A percentile compares a stretch with the other conserved stretches of the same genome.
Conservation (phyloP, 1,140 invertebrate species). For the Druon quercuslanigerum region DNA sequence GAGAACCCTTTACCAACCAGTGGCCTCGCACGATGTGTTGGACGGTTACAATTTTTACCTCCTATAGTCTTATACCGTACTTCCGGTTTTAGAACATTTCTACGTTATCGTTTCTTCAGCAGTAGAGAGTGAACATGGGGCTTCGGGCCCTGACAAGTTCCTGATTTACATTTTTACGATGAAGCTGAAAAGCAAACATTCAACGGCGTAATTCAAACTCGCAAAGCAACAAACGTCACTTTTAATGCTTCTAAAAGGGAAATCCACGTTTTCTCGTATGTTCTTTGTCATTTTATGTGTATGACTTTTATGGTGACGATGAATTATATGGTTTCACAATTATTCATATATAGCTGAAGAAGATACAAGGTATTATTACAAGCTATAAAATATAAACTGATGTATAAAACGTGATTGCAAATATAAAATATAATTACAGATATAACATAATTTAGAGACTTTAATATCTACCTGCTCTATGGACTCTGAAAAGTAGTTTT, state of each 20-base stretch:
- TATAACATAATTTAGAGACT: too few relatives aligned
- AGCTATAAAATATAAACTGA: too few relatives aligned
- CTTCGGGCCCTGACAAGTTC: too few relatives aligned
- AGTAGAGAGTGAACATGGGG: too few relatives aligned
- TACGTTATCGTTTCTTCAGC: background rate
- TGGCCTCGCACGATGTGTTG: background rate
- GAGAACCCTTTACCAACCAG: background rate
- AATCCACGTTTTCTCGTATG: background rate
- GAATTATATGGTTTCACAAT: background rate
- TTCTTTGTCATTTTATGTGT: background rate
- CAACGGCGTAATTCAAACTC: background rate
- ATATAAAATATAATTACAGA: background rate
- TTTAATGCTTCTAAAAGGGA: background rate
- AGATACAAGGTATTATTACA: too few relatives aligned
- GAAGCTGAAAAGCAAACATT: background rate
- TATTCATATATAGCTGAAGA: too few relatives aligned
- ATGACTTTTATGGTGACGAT: background rate
- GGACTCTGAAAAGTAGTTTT: too few relatives aligned
- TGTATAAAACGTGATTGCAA: background rate
- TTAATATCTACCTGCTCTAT: too few relatives aligned
- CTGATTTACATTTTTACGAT: too few relatives aligned
- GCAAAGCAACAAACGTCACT: background rate
- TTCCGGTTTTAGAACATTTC: slow-evolving; percentile 14
- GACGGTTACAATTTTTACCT: slow-evolving; percentile 25
- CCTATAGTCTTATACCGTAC: background rate